Base-by-base conservation (phyloP, 2,113 vertebrate species). In the Speoplatyrhinus poulsoni region DNA sequence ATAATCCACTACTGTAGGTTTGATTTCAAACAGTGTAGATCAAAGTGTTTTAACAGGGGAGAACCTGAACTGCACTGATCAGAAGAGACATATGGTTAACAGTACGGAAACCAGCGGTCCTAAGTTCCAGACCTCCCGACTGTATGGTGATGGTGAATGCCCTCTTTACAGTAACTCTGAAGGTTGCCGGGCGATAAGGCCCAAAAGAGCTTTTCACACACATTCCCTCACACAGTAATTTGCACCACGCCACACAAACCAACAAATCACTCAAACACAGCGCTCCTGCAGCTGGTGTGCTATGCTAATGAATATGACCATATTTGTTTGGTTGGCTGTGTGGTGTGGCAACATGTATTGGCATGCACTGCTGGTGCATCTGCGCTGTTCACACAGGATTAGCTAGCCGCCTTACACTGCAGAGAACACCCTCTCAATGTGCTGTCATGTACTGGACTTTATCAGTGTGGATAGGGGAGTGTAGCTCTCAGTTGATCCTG, bases 191-290 rank as follows among this genome's bases (percentile, higher is more conserved):
- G 56, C 19, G 78, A 87, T 84, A 82, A 85, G 69, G 41, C 64
- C 63, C 63, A 72, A 77, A 86, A 90, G 83, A 83, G 75, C 84
- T 80, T 88, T 89, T 89, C 79, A 84, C 80, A 62, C 72, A 48
- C 8, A 0, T 75, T 48, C 67, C 65, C 64, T 50, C 16, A 10
- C 15, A 4, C 54, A 59, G 69, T 86, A 89, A 88, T 88, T 83
- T 75, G 48, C 46, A 56, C 67, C 59, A 72, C 77, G 50, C 65
- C 82, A 71, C 62, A 75, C 63, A 73, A 81, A 83, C 79, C 85
- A 87, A 70, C 83, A 75, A 80, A 58, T 66, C 81, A 72, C 86
- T 82, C 85, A 89, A 89, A 26, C 26, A 26, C 86, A 88, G 83
- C 82, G 83, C 88, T 91, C 75, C 85, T 85, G 80, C 74, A 82